A percentile compares a stretch with the other conserved stretches of the same genome.
Evolutionary conservation across 2,113 vertebrate genomes (phyloP).

Genomic region (Pelodiscus sinensis): DNA sequence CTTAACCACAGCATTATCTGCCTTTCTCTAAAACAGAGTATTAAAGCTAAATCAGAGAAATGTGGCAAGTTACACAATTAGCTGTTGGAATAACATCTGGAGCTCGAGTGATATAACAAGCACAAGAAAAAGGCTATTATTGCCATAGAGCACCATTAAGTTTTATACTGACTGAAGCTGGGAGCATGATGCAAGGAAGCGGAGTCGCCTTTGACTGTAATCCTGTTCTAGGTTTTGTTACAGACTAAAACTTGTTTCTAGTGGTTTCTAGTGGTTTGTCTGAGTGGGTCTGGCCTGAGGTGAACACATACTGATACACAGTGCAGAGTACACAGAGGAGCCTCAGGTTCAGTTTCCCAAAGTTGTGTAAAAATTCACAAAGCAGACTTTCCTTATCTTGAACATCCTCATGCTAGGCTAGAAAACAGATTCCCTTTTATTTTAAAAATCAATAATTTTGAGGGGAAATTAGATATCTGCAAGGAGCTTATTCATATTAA

Average conservation of each 20-base stretch:
- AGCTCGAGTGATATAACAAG: constrained; percentile 65
- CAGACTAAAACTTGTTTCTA: too few species aligned
- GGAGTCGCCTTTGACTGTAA: too few species aligned
- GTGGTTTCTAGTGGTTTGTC: too few species aligned
- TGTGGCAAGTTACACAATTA: constrained; percentile 51
- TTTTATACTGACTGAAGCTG: constrained; percentile 21
- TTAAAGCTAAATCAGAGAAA: constrained; percentile 59
- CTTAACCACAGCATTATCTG: not conserved
- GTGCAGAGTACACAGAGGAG: too few species aligned
- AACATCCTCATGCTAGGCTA: too few species aligned
- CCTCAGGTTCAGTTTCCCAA: too few species aligned
- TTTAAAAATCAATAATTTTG: not conserved
- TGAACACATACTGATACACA: too few species aligned
- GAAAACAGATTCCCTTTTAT: fast-evolving
- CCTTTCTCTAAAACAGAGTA: constrained; percentile 51
- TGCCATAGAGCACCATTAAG: constrained; percentile 53
- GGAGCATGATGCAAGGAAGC: too few species aligned
- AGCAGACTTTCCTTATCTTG: too few species aligned
- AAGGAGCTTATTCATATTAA: not conserved
- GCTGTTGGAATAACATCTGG: constrained; percentile 66
- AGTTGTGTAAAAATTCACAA: too few species aligned
- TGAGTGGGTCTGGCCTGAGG: too few species aligned
- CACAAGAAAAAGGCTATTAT: constrained; percentile 39
- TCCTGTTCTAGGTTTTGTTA: too few species aligned
- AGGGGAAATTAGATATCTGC: not conserved